Conservation (phyloP, 2,888 invertebrate species). For the Halictus quadricinctus region DNA sequence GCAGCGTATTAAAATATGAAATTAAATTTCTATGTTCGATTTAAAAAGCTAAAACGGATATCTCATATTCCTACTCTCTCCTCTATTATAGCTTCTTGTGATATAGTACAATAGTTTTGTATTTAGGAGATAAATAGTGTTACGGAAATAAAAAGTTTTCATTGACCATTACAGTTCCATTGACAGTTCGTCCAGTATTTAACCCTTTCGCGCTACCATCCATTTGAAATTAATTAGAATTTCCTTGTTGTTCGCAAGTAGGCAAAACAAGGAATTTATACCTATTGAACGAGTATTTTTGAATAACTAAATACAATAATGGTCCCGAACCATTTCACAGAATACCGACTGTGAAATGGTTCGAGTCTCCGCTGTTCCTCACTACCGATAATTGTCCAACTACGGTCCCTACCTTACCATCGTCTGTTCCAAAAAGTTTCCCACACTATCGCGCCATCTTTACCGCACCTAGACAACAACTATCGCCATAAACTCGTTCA, state of each 20-base stretch:
- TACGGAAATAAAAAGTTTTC: slow-evolving; percentile 25
- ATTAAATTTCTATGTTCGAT: no score
- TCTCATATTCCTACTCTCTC: background rate
- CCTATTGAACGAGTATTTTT: background rate
- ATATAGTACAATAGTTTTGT: slow-evolving; percentile 62
- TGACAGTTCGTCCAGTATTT: no score
- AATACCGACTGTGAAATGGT: background rate
- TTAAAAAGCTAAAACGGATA: background rate
- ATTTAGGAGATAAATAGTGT: slow-evolving; percentile 48
- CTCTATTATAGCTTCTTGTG: slow-evolving; percentile 55
- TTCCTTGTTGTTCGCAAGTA: background rate
- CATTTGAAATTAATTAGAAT: background rate
- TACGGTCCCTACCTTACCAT: background rate
- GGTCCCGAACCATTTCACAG: no score
- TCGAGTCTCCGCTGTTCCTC: background rate
- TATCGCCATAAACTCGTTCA: background rate
- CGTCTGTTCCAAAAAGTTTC: background rate
- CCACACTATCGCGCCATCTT: background rate
- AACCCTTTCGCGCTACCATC: background rate
- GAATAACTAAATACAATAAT: no score
- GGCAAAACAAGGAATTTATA: background rate
- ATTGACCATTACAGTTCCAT: background rate
- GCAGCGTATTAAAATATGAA: background rate
- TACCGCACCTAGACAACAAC: background rate
- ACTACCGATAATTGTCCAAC: background rate